These are phyloP conservation scores for Patella ulyssiponensis DNA, from an alignment of 2,888 invertebrate species.

Conservation along the genomic window DNA sequence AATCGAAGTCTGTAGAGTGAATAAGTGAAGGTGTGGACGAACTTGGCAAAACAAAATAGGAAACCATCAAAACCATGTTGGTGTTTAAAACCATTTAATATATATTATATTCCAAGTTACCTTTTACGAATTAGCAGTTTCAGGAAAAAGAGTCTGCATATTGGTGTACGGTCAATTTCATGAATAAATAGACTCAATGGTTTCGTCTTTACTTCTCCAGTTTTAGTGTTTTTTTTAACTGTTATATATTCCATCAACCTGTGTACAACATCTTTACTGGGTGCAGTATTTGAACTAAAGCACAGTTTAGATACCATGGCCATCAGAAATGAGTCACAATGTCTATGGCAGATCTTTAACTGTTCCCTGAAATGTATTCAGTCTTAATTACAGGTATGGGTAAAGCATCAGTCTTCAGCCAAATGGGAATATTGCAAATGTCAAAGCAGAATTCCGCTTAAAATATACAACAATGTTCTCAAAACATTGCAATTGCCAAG, in stretches of 20 bases:
- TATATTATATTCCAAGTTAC: constrained; percentile 30
- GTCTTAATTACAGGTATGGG: no score
- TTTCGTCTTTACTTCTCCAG: constrained; percentile 40
- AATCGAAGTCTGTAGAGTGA: no score
- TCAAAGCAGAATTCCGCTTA: no score
- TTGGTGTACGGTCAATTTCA: constrained; percentile 61
- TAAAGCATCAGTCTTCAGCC: no score
- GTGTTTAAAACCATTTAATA: no score
- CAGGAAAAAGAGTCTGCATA: constrained; percentile 60
- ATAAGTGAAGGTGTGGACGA: no score
- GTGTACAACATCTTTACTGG: constrained; percentile 45
- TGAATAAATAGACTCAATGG: constrained; percentile 56
- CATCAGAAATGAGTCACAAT: constrained; percentile 57
- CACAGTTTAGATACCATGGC: constrained; percentile 56
- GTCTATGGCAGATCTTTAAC: constrained; percentile 43
- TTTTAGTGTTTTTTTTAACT: background rate
- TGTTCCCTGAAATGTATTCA: no score
- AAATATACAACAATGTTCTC: no score
- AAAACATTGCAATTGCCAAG: no score
- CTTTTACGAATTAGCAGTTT: constrained; percentile 59
- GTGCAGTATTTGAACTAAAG: constrained; percentile 45
- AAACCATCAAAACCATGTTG: no score
- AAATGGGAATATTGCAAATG: no score
- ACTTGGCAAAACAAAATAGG: no score
- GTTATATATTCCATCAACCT: constrained; percentile 50